A percentile compares a stretch with the other conserved stretches of the same genome.
Conservation (phyloP, 2,113 vertebrate genomes). For the Gymnogyps californianus region DNA sequence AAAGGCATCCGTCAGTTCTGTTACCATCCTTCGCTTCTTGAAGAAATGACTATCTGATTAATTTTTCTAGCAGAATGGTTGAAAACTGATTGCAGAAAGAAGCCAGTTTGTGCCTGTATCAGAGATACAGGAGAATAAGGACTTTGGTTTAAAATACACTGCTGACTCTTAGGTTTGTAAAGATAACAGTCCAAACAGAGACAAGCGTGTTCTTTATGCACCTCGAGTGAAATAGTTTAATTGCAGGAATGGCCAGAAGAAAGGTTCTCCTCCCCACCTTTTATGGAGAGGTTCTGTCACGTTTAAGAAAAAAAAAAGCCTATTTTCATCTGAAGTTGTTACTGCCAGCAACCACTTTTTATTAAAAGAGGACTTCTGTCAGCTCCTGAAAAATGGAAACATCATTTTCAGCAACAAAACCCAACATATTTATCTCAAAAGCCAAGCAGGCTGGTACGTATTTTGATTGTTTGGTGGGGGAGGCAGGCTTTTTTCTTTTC, state of each 20-base stretch:
- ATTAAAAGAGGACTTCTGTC: slow-evolving; percentile 24
- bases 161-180: not conserved
- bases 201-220: not conserved
- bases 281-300: not conserved
- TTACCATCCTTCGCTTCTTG: not conserved
- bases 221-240: not conserved
- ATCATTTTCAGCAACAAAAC: slow-evolving; percentile 35
- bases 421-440: slow-evolving; percentile 16
- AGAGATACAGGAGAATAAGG: not conserved
- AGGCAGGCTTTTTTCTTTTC: slow-evolving; percentile 21
- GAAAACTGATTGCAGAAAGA: not conserved
- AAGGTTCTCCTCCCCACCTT: not conserved
- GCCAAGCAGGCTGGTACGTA: slow-evolving; percentile 12
- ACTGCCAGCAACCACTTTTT: slow-evolving; percentile 14
- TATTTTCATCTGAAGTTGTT: slow-evolving; percentile 16
- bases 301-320: not conserved
- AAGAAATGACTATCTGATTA: not conserved
- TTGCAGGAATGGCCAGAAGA: not conserved
- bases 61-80: not conserved
- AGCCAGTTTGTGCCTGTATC: not conserved
- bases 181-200: not conserved
- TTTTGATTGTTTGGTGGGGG: not conserved
- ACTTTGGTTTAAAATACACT: not conserved
- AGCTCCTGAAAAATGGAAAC: slow-evolving; percentile 28
- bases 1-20: not conserved